phyloP scores from a whole-genome alignment of 2,797 vertebrate genomes.

The Hoplostethus atlanticus region DNA sequence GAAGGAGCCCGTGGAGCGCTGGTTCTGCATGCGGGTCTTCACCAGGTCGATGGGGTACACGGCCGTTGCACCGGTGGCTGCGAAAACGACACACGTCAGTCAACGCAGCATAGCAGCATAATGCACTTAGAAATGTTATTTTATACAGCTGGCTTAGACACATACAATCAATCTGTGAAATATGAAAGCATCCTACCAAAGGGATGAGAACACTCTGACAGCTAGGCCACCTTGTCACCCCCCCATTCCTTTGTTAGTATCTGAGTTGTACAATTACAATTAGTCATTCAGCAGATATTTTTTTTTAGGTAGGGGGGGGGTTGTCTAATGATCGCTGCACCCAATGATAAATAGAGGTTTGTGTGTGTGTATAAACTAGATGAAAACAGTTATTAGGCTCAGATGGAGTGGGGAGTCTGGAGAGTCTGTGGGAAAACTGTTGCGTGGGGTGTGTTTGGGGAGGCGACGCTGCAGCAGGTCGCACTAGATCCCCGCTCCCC shows the following conservation, averaged over 20 bases:
- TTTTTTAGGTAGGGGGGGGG: not conserved
- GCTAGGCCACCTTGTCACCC: not conserved
- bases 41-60: constrained; percentile 97
- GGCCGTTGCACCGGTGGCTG: constrained; percentile 94
- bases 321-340: constrained; percentile 16
- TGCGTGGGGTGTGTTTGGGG: constrained; percentile 23
- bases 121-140: not conserved
- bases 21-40: constrained; percentile 98
- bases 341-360: constrained; percentile 11
- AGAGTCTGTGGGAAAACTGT: constrained; percentile 22
- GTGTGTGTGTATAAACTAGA: constrained; percentile 16
- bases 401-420: constrained; percentile 37
- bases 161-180: not conserved
- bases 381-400: constrained; percentile 51
- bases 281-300: constrained; percentile 9
- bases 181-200: not conserved
- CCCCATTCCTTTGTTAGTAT: not conserved
- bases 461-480: constrained; percentile 31
- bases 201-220: not conserved
- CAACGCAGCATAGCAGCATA: not conserved
- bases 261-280: not conserved
- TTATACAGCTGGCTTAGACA: not conserved
- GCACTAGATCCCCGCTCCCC: constrained; percentile 54
- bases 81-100: constrained; percentile 40
- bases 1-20: constrained; percentile 91